Percentiles rank a stretch among this genome's conserved stretches.
Conservation (phyloP, 2,888 invertebrate genomes). For the Molorchus minor region DNA sequence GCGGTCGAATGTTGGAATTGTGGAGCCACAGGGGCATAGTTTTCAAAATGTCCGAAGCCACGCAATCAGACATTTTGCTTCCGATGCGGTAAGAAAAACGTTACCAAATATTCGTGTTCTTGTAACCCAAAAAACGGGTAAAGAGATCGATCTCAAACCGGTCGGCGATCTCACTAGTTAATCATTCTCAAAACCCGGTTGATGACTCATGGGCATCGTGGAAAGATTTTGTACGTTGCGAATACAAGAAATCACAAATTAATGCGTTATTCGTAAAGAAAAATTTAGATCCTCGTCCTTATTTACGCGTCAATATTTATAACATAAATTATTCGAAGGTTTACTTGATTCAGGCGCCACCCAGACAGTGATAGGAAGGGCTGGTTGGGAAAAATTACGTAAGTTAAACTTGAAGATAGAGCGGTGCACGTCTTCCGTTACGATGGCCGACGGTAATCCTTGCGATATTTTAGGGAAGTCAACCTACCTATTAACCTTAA, state of each 20-base stretch:
- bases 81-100: constrained; percentile 24
- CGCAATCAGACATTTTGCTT: constrained; percentile 14
- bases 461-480: constrained; percentile 25
- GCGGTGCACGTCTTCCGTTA: not conserved
- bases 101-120: constrained; percentile 24
- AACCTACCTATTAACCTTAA: constrained; percentile 22
- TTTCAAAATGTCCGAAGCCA: not conserved
- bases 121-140: too few relatives aligned
- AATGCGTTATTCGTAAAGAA: constrained; percentile 11
- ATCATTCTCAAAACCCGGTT: constrained; percentile 7
- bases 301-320: constrained; percentile 24
- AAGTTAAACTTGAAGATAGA: constrained; percentile 2
- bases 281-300: constrained; percentile 20
- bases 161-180: too few relatives aligned
- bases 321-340: constrained; percentile 16
- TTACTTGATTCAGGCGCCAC: constrained; percentile 24
- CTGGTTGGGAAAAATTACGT: constrained; percentile 20
- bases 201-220: constrained; percentile 22
- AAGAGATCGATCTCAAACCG: constrained; percentile 16
- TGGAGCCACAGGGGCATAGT: not conserved
- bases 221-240: constrained; percentile 20
- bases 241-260: constrained; percentile 8
- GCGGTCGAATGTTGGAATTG: constrained; percentile 27
- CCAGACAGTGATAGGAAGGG: constrained; percentile 12
- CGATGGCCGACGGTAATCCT: constrained; percentile 16